phyloP scores from a whole-genome alignment of 1,140 invertebrate species.

The Dendroctonus ponderosae region DNA sequence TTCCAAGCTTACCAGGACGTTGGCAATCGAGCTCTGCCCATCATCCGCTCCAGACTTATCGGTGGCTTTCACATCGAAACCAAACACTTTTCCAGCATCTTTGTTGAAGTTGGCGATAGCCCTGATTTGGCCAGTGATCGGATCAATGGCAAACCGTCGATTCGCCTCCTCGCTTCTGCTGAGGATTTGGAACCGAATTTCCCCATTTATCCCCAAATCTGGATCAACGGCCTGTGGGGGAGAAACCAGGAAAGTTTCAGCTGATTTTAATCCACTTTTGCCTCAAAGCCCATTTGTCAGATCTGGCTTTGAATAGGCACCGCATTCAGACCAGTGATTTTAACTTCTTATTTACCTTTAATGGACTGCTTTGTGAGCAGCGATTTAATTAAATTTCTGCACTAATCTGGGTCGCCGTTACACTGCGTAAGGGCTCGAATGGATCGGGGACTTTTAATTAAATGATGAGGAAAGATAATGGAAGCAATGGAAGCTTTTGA shows the following conservation, averaged over 20 bases:
- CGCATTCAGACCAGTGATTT: slow-evolving; percentile 9
- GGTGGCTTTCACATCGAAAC: slow-evolving; percentile 85
- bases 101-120: slow-evolving; percentile 63
- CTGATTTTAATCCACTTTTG: background rate
- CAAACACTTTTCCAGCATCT: slow-evolving; percentile 72
- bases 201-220: slow-evolving; percentile 73
- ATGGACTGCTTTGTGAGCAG: slow-evolving; percentile 1
- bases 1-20: slow-evolving; percentile 71
- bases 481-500: too few species aligned
- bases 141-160: slow-evolving; percentile 72
- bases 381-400: slow-evolving; percentile 10
- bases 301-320: slow-evolving; percentile 4
- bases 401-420: slow-evolving; percentile 1
- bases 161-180: slow-evolving; percentile 58
- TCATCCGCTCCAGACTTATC: slow-evolving; percentile 73
- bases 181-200: slow-evolving; percentile 76
- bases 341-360: slow-evolving; percentile 1
- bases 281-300: background rate
- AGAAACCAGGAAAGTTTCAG: background rate
- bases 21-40: slow-evolving; percentile 76
- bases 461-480: too few species aligned
- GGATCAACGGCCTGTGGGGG: slow-evolving; percentile 64
- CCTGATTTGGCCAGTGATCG: slow-evolving; percentile 70
- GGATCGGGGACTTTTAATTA: too few species aligned
- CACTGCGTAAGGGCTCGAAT: background rate